Percentiles rank a stretch among this genome's conserved stretches.
Evolutionary conservation across 53 echinoderm and acorn worm species (phyloP).

Genomic region (Actinopyga echinites): DNA sequence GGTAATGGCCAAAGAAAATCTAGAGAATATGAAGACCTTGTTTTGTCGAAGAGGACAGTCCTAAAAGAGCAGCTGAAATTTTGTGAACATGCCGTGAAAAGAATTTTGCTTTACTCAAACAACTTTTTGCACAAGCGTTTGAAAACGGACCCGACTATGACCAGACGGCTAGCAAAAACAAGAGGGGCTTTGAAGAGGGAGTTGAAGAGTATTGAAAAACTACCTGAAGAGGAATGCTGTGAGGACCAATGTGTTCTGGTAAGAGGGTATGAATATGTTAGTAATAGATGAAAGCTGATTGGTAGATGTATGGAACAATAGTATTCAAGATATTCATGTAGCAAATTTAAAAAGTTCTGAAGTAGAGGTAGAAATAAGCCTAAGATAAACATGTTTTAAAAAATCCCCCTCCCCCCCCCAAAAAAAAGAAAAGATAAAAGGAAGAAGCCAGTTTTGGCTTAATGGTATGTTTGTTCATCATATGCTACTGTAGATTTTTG

Average conservation of each 20-base stretch:
- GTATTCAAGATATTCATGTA: too few species aligned
- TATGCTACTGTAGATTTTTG: too few species aligned
- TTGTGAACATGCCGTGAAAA: constrained; percentile 90
- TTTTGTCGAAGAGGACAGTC: constrained; percentile 73
- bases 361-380: too few species aligned
- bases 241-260: constrained; percentile 85
- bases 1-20: constrained; percentile 95
- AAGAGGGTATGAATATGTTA: constrained; percentile 53
- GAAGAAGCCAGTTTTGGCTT: too few species aligned
- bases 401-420: too few species aligned
- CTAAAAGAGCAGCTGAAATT: constrained; percentile 81
- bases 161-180: constrained; percentile 68
- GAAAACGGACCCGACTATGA: constrained; percentile 82
- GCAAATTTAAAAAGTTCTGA: too few species aligned
- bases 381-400: too few species aligned
- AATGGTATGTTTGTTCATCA: too few species aligned
- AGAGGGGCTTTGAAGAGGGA: constrained; percentile 72
- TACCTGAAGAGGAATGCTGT: constrained; percentile 77
- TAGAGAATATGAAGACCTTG: constrained; percentile 93
- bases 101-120: constrained; percentile 93
- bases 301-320: too few species aligned
- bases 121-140: constrained; percentile 97
- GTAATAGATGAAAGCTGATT: too few species aligned
- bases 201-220: constrained; percentile 59
- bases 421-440: too few species aligned